Base-by-base conservation (phyloP, 2,888 invertebrate species). In the Oasisia sp. region DNA sequence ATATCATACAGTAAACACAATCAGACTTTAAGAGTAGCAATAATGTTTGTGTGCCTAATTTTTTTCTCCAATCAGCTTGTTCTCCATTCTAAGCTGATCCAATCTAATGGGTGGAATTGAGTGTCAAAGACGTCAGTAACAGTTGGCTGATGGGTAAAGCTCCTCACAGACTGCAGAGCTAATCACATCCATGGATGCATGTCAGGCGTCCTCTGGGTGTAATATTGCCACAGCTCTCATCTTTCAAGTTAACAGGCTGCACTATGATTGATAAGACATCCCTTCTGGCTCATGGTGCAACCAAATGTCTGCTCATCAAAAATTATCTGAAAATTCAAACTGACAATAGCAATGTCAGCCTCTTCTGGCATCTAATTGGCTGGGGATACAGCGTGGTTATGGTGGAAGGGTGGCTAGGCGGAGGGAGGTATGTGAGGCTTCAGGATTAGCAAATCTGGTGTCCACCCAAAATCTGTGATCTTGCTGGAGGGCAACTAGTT, bases 41-140 rank as follows among this genome's bases (percentile, higher is more conserved):
- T 19, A 74, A 7, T 27, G 27, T 74, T 27, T 5, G 27, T 74
- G 74, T 74, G 74, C 7, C 74, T 74, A 74, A 7, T 27, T 27
- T 19, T 74, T 19, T 3, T 74, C n/a, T n/a, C 19, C 1, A 27
- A 74, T 27, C 74, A 27, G 74, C 0, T n/a, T 74, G n/a, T 74
- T 74, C 74, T 74, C 74, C 74, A 74, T 74, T 74, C 74, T n/a
- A 74, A 74, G 74, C 74, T 74, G 27, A 74, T 74, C 74, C 74
- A 74, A 74, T 74, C 74, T 74, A 74, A 74, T n/a, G 27, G 74
- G 74, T n/a, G n/a, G 27, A 74, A 74, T 74, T 7, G n/a, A 74
- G 74, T 74, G 74, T 74, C 74, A 74, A 74, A 74, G 74, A n/a
- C 74, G n/a, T 74, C 74, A 27, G 27, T 27, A 74, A 19, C 74